These are phyloP conservation scores for Berghia stephanieae DNA, from an alignment of 1,140 invertebrate species.

Conservation along the genomic window DNA sequence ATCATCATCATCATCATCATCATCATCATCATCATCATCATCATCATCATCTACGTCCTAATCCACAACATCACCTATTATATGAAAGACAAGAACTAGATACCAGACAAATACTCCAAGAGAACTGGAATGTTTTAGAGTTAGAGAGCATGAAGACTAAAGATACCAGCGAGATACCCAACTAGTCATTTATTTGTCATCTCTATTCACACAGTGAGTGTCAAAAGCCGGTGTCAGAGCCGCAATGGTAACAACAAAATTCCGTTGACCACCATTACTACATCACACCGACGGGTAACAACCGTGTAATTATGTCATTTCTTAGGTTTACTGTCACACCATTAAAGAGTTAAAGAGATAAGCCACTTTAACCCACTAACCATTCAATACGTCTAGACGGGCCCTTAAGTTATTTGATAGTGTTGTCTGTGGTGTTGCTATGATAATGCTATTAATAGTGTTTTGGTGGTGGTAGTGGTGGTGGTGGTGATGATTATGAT, in stretches of 20 bases:
- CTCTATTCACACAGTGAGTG: background rate
- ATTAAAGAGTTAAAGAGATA: too few species aligned
- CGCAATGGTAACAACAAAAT: too few species aligned
- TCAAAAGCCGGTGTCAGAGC: background rate
- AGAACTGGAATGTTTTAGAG: background rate
- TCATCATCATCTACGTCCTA: constrained; percentile 24
- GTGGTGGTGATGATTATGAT: background rate
- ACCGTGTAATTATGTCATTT: too few species aligned
- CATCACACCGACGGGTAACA: too few species aligned
- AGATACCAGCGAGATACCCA: background rate
- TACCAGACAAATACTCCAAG: background rate
- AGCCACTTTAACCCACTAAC: too few species aligned
- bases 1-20: constrained; percentile 34
- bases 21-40: constrained; percentile 34
- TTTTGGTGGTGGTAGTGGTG: background rate
- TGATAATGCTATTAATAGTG: background rate
- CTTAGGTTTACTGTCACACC: too few species aligned
- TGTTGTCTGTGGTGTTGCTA: too few species aligned
- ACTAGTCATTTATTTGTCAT: background rate
- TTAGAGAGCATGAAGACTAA: too few species aligned
- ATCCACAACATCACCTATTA: background rate
- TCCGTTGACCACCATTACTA: too few species aligned
- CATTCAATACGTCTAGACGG: too few species aligned
- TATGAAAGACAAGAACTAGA: background rate
- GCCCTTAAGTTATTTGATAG: too few species aligned